A percentile compares a stretch with the other conserved stretches of the same genome.
Evolutionary conservation across 1,140 invertebrate species (phyloP).

Genomic region (Aphis craccivora): DNA sequence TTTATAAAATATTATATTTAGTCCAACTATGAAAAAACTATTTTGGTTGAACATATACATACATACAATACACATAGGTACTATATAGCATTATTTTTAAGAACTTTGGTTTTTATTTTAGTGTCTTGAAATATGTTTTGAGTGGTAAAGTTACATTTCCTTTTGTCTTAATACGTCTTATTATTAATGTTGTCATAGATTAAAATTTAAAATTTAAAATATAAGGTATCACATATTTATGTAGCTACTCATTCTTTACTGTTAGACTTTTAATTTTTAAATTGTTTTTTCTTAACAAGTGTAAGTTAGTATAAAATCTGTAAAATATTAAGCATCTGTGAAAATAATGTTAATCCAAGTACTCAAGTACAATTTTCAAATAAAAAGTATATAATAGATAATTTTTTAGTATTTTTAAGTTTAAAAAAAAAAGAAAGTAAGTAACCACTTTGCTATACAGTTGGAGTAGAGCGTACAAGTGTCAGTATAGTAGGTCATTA

Average conservation of each 20-base stretch:
- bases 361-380: conserved; percentile 18
- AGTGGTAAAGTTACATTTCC: neutral
- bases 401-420: neutral
- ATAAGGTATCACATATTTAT: neutral
- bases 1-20: too few species aligned
- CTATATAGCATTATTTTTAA: too few species aligned
- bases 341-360: neutral
- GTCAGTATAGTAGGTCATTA: too few species aligned
- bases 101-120: too few species aligned
- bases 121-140: neutral
- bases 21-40: too few species aligned
- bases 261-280: neutral
- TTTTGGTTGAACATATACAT: too few species aligned
- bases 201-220: conserved; percentile 2
- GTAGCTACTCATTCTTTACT: neutral
- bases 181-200: neutral
- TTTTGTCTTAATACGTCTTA: neutral
- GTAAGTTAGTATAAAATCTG: neutral
- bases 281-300: neutral
- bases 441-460: too few species aligned
- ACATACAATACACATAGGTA: too few species aligned
- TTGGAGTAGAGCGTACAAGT: too few species aligned
- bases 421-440: neutral
- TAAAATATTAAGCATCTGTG: conserved; percentile 3
- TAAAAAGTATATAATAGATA: neutral